phyloP scores from a whole-genome alignment of 1,140 invertebrate species.

The Trialeurodes vaporariorum region DNA sequence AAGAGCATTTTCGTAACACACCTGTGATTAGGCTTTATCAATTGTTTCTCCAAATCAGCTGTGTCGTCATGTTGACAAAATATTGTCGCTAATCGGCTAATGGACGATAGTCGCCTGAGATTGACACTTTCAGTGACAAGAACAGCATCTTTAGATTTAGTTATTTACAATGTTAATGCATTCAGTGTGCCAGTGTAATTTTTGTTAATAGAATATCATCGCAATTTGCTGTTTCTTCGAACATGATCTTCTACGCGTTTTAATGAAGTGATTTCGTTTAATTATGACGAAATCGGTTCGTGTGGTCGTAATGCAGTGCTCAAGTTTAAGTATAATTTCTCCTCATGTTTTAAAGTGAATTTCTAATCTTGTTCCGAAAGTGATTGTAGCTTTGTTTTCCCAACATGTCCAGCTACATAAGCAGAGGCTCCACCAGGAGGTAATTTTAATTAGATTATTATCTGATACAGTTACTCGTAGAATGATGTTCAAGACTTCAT shows the following conservation, averaged over 20 bases:
- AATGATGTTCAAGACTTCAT: no score
- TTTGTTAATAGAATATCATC: no score
- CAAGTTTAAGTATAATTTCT: not conserved
- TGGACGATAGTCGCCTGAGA: not conserved
- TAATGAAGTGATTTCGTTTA: no score
- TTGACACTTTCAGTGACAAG: not conserved
- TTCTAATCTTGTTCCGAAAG: not conserved
- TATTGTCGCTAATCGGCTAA: not conserved
- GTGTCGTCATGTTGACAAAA: not conserved
- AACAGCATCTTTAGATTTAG: no score
- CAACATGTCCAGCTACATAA: not conserved
- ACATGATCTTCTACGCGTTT: no score
- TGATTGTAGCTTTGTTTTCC: not conserved
- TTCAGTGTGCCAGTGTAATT: no score
- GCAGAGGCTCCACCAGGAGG: not conserved
- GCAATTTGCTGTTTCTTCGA: no score
- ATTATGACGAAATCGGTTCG: not conserved
- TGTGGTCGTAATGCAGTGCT: not conserved
- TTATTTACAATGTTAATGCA: no score
- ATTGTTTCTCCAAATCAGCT: not conserved
- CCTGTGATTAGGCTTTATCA: not conserved
- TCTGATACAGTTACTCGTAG: no score
- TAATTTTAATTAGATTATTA: no score
- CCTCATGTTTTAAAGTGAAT: not conserved
- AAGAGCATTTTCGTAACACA: no score